These are phyloP conservation scores for Danaus melanippus DNA, from an alignment of 1,140 invertebrate genomes.

Conservation along the genomic window DNA sequence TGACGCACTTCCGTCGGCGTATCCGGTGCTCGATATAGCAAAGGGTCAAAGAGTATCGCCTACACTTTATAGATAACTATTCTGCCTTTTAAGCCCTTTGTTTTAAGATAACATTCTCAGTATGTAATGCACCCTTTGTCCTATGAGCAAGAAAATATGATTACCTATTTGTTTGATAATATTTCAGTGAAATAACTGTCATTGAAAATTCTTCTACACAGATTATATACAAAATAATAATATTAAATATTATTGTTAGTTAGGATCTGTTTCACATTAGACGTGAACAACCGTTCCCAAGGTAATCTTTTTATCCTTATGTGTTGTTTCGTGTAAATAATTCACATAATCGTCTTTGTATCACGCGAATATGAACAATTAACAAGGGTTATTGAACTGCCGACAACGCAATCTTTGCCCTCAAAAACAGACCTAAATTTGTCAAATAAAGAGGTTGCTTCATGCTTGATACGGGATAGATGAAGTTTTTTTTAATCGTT, in stretches of 20 bases:
- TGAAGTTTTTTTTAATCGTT: too few relatives aligned
- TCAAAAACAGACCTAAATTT: slow-evolving; percentile 33
- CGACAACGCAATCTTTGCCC: slow-evolving; percentile 44
- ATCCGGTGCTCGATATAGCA: slow-evolving; percentile 59
- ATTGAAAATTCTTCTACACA: slow-evolving; percentile 6
- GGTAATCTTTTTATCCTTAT: too few relatives aligned
- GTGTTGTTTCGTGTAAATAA: slow-evolving; percentile 13
- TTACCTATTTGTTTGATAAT: not conserved
- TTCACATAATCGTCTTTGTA: slow-evolving; percentile 28
- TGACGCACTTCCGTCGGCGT: slow-evolving; percentile 57
- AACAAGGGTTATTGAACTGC: slow-evolving; percentile 38
- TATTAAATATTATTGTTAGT: too few relatives aligned
- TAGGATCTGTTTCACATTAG: too few relatives aligned
- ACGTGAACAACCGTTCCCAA: too few relatives aligned
- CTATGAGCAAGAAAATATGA: not conserved
- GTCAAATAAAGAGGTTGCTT: slow-evolving; percentile 6
- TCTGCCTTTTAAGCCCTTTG: slow-evolving; percentile 2
- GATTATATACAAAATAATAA: slow-evolving; percentile 10
- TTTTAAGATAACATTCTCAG: not conserved
- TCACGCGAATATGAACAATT: slow-evolving; percentile 48
- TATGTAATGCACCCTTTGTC: too few relatives aligned
- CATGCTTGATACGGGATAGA: not conserved
- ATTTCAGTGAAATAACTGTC: too few relatives aligned
- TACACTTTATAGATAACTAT: slow-evolving; percentile 6
- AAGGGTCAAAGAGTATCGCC: slow-evolving; percentile 62